Conservation (phyloP, 2,113 vertebrate species). For the Mobula birostris region DNA sequence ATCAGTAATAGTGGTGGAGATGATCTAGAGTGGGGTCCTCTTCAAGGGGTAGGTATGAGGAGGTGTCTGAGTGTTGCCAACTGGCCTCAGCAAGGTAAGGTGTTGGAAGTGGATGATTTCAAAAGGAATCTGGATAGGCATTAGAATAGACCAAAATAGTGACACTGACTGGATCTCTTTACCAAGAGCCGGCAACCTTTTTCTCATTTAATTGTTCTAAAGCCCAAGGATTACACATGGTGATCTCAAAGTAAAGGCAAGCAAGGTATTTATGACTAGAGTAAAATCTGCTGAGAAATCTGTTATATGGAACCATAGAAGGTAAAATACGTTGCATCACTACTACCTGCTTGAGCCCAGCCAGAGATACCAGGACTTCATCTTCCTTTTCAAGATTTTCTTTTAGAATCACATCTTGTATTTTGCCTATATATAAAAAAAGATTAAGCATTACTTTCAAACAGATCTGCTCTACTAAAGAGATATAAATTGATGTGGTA, state of each 20-base stretch:
- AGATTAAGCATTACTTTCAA: slow-evolving; percentile 13
- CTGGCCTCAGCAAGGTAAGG: too few relatives aligned
- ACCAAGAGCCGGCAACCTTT: not conserved
- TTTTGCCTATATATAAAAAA: slow-evolving; percentile 70
- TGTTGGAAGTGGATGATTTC: too few relatives aligned
- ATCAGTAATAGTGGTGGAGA: too few relatives aligned
- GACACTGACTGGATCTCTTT: too few relatives aligned
- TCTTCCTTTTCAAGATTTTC: slow-evolving; percentile 91
- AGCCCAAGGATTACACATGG: not conserved
- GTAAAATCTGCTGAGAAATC: not conserved
- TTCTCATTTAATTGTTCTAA: not conserved
- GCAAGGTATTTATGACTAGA: not conserved
- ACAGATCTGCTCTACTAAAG: not conserved
- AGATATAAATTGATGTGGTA: not conserved
- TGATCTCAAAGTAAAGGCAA: not conserved
- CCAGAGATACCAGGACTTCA: slow-evolving; percentile 88
- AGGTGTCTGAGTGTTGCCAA: too few relatives aligned
- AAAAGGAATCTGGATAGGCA: too few relatives aligned
- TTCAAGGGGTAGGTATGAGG: too few relatives aligned
- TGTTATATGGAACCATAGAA: not conserved
- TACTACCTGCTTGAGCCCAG: slow-evolving; percentile 88
- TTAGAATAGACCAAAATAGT: too few relatives aligned
- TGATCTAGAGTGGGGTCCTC: too few relatives aligned
- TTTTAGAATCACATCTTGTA: slow-evolving; percentile 92
- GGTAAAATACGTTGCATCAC: not conserved